These are phyloP conservation scores for Pachymerium ferrugineum DNA, from an alignment of 2,888 invertebrate species.

Conservation along the genomic window DNA sequence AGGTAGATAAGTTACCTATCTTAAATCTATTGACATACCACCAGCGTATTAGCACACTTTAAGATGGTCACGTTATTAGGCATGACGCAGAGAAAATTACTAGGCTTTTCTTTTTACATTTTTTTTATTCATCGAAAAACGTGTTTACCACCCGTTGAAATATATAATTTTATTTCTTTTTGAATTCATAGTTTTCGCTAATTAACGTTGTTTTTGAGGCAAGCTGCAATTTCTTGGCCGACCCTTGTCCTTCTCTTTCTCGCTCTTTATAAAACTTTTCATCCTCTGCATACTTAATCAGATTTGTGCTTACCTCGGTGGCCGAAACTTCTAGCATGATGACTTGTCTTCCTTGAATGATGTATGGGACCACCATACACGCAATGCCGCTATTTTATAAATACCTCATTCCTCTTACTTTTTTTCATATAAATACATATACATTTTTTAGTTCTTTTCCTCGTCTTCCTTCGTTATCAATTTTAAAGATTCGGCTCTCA, in stretches of 20 bases:
- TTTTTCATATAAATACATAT: not conserved
- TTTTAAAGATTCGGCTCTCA: no score
- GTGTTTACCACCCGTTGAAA: no score
- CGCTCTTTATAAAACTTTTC: no score
- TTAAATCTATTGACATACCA: constrained; percentile 4
- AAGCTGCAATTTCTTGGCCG: constrained; percentile 4
- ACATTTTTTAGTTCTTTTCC: no score
- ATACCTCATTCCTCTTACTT: not conserved
- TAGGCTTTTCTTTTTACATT: no score
- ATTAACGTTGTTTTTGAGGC: constrained; percentile 1
- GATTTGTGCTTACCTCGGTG: constrained; percentile 21
- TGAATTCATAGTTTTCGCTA: not conserved
- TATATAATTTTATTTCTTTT: not conserved
- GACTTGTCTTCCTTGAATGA: constrained; percentile 17
- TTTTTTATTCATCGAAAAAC: no score
- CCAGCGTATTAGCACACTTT: not conserved
- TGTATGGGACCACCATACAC: constrained; percentile 20
- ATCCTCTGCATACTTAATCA: constrained; percentile 17
- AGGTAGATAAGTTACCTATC: not conserved
- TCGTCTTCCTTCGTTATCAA: no score
- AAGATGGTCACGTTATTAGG: no score
- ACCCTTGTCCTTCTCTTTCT: constrained; percentile 20
- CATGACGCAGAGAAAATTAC: no score
- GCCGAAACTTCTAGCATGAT: constrained; percentile 10
- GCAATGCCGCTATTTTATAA: not conserved